Conservation (phyloP, 1,140 invertebrate species). For the Sarcophaga bullata region DNA sequence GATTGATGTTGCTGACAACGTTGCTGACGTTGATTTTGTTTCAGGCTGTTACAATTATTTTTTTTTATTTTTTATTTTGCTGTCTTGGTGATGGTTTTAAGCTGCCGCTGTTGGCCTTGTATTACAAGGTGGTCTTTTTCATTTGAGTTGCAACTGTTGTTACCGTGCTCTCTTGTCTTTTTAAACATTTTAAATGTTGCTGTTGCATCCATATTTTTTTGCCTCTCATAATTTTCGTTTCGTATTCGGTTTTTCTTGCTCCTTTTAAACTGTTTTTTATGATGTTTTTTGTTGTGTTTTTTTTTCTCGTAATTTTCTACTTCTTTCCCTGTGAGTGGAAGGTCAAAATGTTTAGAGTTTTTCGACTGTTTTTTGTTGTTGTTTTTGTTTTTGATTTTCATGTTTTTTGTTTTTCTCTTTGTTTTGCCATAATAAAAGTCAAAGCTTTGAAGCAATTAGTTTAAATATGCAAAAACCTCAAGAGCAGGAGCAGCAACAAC, state of each 20-base stretch:
- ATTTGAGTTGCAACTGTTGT: not conserved
- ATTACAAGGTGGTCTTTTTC: conserved; percentile 9
- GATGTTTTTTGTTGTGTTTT: not conserved
- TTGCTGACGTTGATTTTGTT: not conserved
- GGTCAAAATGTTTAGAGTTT: not conserved
- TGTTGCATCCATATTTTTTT: not conserved
- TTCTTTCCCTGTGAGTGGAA: not conserved
- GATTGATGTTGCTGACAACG: not conserved
- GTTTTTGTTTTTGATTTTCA: not conserved
- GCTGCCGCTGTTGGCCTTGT: conserved; percentile 5
- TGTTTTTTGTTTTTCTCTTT: too few relatives aligned
- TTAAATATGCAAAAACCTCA: conserved; percentile 15
- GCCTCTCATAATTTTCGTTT: not conserved
- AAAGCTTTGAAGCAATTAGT: not conserved
- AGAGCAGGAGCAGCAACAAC: not conserved
- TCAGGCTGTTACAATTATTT: not conserved
- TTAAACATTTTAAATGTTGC: not conserved
- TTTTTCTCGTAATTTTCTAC: not conserved
- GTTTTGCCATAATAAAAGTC: not conserved
- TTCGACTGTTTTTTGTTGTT: not conserved
- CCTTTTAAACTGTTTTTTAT: not conserved
- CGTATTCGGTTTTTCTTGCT: not conserved
- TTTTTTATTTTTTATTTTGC: too few relatives aligned
- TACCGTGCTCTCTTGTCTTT: not conserved
- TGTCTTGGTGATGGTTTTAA: not conserved